Percentiles rank a stretch among this genome's conserved stretches.
phyloP scores from a whole-genome alignment of 1,140 invertebrate species.

The Drosophila funebris region DNA sequence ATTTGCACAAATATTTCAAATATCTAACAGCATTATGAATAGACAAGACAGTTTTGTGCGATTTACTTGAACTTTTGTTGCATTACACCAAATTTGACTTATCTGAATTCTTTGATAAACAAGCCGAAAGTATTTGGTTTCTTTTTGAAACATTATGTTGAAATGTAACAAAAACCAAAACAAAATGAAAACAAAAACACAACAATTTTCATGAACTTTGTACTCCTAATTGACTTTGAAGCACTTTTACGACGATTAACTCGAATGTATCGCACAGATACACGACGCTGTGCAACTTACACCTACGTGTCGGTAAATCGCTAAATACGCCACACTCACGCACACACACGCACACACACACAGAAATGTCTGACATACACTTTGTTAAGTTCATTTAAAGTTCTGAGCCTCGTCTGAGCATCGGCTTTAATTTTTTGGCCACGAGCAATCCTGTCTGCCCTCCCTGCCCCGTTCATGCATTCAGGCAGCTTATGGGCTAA shows the following conservation, averaged over 20 bases:
- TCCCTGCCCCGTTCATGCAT: not conserved
- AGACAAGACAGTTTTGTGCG: not conserved
- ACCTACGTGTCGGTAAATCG: not conserved
- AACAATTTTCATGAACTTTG: constrained; percentile 58
- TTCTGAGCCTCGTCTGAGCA: constrained; percentile 61
- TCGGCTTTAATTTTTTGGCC: constrained; percentile 64
- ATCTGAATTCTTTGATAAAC: not conserved
- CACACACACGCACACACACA: not conserved
- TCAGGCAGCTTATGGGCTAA: constrained; percentile 66
- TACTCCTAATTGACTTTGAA: constrained; percentile 66
- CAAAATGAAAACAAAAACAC: not conserved
- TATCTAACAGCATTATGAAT: not conserved
- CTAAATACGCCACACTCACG: not conserved
- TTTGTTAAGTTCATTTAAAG: constrained; percentile 74
- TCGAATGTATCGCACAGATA: constrained; percentile 66
- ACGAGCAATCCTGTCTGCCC: not conserved
- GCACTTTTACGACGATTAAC: constrained; percentile 61
- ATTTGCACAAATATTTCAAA: not conserved
- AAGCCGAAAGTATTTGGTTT: not conserved
- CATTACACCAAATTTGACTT: not conserved
- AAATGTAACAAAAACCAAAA: constrained; percentile 3
- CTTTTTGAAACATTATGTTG: not conserved
- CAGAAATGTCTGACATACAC: constrained; percentile 29
- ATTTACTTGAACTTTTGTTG: not conserved
- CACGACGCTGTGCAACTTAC: constrained; percentile 8